A percentile compares a stretch with the other conserved stretches of the same genome.
These are phyloP conservation scores for Mesocricetus auratus DNA, from an alignment of 2,113 vertebrate species.

Conservation along the genomic window DNA sequence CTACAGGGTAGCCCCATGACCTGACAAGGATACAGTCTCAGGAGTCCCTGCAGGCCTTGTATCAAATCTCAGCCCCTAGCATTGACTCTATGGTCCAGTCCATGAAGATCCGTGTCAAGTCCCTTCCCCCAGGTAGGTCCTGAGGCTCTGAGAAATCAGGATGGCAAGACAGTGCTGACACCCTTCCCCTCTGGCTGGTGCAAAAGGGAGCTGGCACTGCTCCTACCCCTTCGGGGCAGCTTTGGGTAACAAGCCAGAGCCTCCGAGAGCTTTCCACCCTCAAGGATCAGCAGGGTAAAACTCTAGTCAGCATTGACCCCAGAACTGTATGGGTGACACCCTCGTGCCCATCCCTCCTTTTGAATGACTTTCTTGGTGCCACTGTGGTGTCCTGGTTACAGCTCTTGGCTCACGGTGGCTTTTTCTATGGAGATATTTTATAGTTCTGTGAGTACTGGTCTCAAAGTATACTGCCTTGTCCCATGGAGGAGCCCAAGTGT, in stretches of 20 bases:
- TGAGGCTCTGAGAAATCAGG: neutral
- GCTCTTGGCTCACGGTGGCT: neutral
- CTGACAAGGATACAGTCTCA: accelerated
- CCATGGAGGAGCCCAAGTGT: accelerated
- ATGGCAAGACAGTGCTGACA: too few relatives aligned
- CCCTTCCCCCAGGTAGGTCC: neutral
- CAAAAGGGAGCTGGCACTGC: neutral
- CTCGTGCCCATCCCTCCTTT: accelerated
- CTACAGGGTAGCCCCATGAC: accelerated
- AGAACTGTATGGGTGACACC: neutral
- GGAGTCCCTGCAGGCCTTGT: neutral
- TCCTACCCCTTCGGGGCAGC: neutral
- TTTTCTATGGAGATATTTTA: neutral
- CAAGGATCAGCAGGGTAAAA: neutral
- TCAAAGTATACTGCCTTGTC: neutral
- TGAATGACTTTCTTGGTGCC: accelerated
- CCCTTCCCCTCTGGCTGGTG: neutral
- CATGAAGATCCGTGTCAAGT: neutral
- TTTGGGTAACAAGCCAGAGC: neutral
- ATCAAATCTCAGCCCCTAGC: neutral
- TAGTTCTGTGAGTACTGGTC: neutral
- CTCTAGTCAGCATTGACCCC: neutral
- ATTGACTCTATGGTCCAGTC: neutral
- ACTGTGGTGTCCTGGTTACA: neutral
- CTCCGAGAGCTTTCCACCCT: neutral